These are phyloP conservation scores for Eriosoma lanigerum DNA, from an alignment of 1,140 invertebrate species.

Conservation along the genomic window DNA sequence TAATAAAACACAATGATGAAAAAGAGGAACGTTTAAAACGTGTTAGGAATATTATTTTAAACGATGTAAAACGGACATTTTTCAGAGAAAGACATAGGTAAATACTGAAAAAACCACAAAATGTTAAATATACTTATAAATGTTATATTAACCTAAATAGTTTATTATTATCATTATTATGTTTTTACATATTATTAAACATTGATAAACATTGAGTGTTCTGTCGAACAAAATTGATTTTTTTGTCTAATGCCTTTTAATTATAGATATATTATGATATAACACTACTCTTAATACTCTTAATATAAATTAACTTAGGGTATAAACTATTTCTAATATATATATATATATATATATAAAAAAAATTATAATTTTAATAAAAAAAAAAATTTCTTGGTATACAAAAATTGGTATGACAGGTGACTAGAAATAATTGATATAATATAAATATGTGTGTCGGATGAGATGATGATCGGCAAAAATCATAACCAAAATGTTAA, in stretches of 20 bases:
- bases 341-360: background rate
- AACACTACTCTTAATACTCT: background rate
- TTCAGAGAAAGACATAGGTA: too few species aligned
- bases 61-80: too few species aligned
- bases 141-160: constrained; percentile 28
- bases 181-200: background rate
- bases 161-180: background rate
- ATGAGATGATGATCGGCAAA: too few species aligned
- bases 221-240: background rate
- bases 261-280: background rate
- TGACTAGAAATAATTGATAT: constrained; percentile 21
- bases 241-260: constrained; percentile 18
- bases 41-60: too few species aligned
- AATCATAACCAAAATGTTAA: background rate
- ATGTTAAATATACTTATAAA: constrained; percentile 20
- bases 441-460: background rate
- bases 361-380: background rate
- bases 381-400: background rate
- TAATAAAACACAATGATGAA: too few species aligned
- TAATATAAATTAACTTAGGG: constrained; percentile 7
- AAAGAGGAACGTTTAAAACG: too few species aligned
- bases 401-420: background rate
- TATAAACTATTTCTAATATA: background rate
- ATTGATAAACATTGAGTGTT: background rate
- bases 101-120: too few species aligned